Conservation (phyloP, 2,888 invertebrate genomes). For the Encarsia formosa region DNA sequence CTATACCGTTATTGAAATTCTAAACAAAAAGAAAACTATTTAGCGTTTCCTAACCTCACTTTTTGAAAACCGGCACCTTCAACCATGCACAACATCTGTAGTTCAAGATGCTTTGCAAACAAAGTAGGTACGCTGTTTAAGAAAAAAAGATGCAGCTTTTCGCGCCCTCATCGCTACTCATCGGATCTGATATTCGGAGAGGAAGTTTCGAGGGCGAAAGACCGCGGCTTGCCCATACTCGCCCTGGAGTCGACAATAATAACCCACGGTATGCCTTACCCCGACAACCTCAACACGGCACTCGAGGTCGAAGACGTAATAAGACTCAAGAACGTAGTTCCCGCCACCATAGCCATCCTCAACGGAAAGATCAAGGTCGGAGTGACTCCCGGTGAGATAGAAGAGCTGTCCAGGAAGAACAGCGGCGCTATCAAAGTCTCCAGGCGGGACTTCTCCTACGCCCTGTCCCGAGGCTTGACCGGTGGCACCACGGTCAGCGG, state of each 20-base stretch:
- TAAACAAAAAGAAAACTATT: too few species aligned
- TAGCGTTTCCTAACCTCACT: too few species aligned
- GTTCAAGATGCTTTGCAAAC: too few species aligned
- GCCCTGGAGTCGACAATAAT: constrained; percentile 97
- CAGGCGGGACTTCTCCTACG: constrained; percentile 76
- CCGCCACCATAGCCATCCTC: constrained; percentile 90
- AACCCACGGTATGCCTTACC: constrained; percentile 97
- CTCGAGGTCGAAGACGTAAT: constrained; percentile 75
- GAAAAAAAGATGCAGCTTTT: too few species aligned
- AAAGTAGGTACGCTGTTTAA: too few species aligned
- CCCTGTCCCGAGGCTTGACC: constrained; percentile 63
- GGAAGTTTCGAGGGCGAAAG: constrained; percentile 14
- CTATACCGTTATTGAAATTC: too few species aligned
- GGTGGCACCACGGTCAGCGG: constrained; percentile 97
- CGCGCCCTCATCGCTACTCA: too few species aligned
- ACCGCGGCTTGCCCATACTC: constrained; percentile 64
- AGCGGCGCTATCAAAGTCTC: constrained; percentile 73
- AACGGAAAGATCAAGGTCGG: constrained; percentile 81
- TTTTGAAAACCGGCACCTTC: too few species aligned
- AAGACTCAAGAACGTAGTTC: constrained; percentile 68
- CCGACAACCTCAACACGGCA: constrained; percentile 85
- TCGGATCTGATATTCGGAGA: too few species aligned
- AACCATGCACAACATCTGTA: too few species aligned
- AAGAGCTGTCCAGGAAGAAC: constrained; percentile 58
- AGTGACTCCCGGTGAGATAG: constrained; percentile 62